These are phyloP conservation scores for Diplazon laetatorius DNA, from an alignment of 2,888 invertebrate genomes.

Conservation along the genomic window DNA sequence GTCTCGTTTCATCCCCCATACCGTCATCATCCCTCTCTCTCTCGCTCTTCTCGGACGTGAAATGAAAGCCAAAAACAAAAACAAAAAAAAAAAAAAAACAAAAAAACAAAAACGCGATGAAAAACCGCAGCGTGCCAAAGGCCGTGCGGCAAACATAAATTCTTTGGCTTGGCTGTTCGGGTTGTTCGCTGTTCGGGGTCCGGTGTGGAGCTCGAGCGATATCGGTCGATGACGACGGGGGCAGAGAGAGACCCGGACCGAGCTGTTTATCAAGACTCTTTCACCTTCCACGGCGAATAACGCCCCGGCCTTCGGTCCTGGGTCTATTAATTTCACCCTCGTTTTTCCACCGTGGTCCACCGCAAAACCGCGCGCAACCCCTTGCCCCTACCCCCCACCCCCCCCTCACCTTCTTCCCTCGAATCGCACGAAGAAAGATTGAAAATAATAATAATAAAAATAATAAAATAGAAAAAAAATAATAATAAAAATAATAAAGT, in stretches of 20 bases:
- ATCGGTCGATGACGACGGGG: conserved; percentile 58
- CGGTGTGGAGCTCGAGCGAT: conserved; percentile 49
- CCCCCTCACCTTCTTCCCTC: conserved; percentile 36
- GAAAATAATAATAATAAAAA: too few species aligned
- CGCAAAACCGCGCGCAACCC: conserved; percentile 48
- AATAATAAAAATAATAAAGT: too few species aligned
- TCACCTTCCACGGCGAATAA: conserved; percentile 65
- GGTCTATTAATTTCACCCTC: conserved; percentile 58
- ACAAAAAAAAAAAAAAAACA: too few species aligned
- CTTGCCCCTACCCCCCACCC: too few species aligned
- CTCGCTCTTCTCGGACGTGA: conserved; percentile 48
- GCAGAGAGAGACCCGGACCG: conserved; percentile 68
- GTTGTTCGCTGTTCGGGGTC: conserved; percentile 44
- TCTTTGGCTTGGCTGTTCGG: conserved; percentile 64
- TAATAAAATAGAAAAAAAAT: too few species aligned
- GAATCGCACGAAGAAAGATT: conserved; percentile 3
- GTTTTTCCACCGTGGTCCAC: conserved; percentile 53
- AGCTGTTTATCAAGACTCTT: conserved; percentile 78
- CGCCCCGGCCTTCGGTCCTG: conserved; percentile 34
- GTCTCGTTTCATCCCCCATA: conserved; percentile 10
- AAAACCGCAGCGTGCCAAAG: conserved; percentile 74
- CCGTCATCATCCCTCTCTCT: conserved; percentile 48
- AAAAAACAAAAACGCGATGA: conserved; percentile 73
- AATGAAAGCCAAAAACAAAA: too few species aligned
- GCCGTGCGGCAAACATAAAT: conserved; percentile 76